Conservation (phyloP, 2,888 invertebrate genomes). For the Yponomeuta cagnagella region DNA sequence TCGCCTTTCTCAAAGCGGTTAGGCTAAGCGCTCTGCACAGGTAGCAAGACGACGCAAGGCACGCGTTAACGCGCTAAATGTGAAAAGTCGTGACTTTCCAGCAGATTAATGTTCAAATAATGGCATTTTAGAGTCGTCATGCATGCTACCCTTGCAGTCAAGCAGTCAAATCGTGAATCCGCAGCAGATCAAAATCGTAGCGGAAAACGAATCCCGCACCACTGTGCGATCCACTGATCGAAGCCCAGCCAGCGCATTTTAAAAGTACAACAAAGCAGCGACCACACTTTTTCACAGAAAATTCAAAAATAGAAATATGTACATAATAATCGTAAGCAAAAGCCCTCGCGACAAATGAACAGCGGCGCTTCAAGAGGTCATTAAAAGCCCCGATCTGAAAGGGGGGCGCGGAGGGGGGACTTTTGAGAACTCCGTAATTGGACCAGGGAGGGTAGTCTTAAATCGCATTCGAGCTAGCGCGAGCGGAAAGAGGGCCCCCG, state of each 20-base stretch:
- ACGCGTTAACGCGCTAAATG: too few species aligned
- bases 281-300: neutral
- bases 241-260: neutral
- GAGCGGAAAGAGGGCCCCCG: slow-evolving; percentile 72
- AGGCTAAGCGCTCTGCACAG: too few species aligned
- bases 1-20: too few species aligned
- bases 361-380: slow-evolving; percentile 73
- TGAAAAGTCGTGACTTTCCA: too few species aligned
- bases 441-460: slow-evolving; percentile 68
- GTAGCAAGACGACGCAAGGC: too few species aligned
- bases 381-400: slow-evolving; percentile 74
- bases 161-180: too few species aligned
- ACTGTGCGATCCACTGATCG: neutral
- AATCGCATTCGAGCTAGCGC: slow-evolving; percentile 70
- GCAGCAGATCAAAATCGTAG: too few species aligned
- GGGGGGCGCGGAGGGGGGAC: slow-evolving; percentile 56
- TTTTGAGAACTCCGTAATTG: slow-evolving; percentile 72
- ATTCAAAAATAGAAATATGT: slow-evolving; percentile 29
- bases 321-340: slow-evolving; percentile 44
- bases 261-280: neutral
- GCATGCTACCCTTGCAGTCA: too few species aligned
- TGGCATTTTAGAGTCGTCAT: too few species aligned
- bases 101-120: too few species aligned
- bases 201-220: neutral
- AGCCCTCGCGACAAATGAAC: slow-evolving; percentile 73